Evolutionary conservation across 2,113 vertebrate genomes (phyloP), one percentile per base, ranked within the genome.

Genomic region (Cavia porcellus): DNA sequence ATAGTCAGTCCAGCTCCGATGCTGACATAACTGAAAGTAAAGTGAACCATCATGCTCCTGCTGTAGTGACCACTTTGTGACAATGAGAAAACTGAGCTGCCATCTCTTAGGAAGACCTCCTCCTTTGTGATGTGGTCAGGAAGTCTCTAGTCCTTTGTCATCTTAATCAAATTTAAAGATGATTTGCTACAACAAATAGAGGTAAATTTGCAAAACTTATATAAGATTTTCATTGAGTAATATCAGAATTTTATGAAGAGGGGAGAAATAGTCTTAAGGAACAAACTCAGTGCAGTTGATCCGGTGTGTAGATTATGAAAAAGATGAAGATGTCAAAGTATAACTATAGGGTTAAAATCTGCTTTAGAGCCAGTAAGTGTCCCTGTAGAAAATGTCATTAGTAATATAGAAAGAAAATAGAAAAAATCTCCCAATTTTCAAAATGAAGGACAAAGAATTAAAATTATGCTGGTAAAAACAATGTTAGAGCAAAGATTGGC

Each of bases 181-280:
- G 24, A 30, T 72, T 85, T 85, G 59, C 86, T 59, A 45, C 2
- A 70, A 32, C 45, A 87, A 93, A 77, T 32, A 35, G 61, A 89
- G 30, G 22, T 89, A 85, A 35, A 38, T n/a, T 72, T 70, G 38
- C 80, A 86, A 86, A 88, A 92, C 14, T 22, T 83, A 2, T 70
- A 38, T 13, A 22, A 38, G 62, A 3, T 79, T 94, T 32, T 85
- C n/a, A 45, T 61, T 93, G 83, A n/a, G 20, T 62, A 70, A 32
- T 50, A 83, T 50, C 87, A 94, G 42, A 93, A 79, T 24, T 95
- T 74, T 77, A 24, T 24, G n/a, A 64, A n/a, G 52, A 74, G 79
- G 64, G 61, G 28, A 84, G 30, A 28, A 90, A 52, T 68, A 75
- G 55, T 50, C 38, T 28, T 64, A 72, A 86, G 24, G 19, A 47